Percentiles rank a stretch among this genome's conserved stretches.
Conservation (phyloP, 2,888 invertebrate genomes). For the Hedychridium roseum region DNA sequence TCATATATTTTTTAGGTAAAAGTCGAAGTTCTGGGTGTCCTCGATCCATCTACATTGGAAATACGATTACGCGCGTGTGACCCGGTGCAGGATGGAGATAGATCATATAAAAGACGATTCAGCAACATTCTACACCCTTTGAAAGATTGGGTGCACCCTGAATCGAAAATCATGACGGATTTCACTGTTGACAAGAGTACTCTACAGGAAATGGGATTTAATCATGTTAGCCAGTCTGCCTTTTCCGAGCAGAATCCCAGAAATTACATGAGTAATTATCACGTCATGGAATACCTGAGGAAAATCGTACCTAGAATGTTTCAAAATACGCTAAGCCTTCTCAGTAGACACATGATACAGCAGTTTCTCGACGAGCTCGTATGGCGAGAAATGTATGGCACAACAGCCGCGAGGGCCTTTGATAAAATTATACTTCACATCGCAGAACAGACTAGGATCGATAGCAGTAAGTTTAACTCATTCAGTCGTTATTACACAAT, state of each 20-base stretch:
- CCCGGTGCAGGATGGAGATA: slow-evolving; percentile 79
- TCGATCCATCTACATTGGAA: slow-evolving; percentile 74
- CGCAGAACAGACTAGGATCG: slow-evolving; percentile 78
- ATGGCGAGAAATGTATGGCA: slow-evolving; percentile 88
- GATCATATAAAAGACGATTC: slow-evolving; percentile 82
- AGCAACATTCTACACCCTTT: slow-evolving; percentile 84
- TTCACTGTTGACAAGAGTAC: slow-evolving; percentile 84
- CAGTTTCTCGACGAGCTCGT: slow-evolving; percentile 89
- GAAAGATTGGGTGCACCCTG: slow-evolving; percentile 79
- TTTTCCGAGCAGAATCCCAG: slow-evolving; percentile 65
- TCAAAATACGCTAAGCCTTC: slow-evolving; percentile 82
- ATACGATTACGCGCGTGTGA: slow-evolving; percentile 84
- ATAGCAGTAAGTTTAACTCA: slow-evolving; percentile 68
- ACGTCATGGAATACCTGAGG: slow-evolving; percentile 87
- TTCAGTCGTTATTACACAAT: too few species aligned
- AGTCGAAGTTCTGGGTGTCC: slow-evolving; percentile 85
- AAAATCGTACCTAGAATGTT: slow-evolving; percentile 90
- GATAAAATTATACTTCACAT: slow-evolving; percentile 83
- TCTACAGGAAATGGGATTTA: slow-evolving; percentile 80
- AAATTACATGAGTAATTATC: slow-evolving; percentile 72
- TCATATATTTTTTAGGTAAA: slow-evolving; percentile 69
- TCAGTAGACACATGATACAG: slow-evolving; percentile 87
- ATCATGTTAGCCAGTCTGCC: slow-evolving; percentile 73
- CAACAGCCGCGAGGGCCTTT: slow-evolving; percentile 79
- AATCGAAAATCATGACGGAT: slow-evolving; percentile 82